Conservation (phyloP, 2,113 vertebrate species). For the Phasianus colchicus region DNA sequence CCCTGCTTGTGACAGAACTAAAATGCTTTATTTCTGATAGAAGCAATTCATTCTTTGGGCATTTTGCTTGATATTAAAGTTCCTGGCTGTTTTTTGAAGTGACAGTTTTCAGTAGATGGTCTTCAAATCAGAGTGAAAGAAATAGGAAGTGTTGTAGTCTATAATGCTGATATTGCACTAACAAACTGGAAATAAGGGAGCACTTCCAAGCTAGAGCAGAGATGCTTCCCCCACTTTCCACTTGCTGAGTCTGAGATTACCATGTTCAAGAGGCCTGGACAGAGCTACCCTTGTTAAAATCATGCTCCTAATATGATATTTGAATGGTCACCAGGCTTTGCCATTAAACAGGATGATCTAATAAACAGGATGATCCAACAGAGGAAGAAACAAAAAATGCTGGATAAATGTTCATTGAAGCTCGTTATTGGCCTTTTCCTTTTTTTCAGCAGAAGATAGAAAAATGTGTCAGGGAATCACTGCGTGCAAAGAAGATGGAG, state of each 20-base stretch:
- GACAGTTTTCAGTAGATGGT: constrained; percentile 55
- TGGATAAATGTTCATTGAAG: background rate
- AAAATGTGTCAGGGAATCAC: background rate
- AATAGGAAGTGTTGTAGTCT: constrained; percentile 5
- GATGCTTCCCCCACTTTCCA: background rate
- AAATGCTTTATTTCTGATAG: constrained; percentile 80
- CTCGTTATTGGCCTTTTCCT: background rate
- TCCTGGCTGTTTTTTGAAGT: constrained; percentile 74
- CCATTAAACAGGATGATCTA: background rate
- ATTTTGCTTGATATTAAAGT: constrained; percentile 73
- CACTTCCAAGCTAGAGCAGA: background rate
- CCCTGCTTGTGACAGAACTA: constrained; percentile 76
- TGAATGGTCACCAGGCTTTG: background rate
- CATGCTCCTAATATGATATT: background rate
- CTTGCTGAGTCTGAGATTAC: background rate
- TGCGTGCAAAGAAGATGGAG: background rate
- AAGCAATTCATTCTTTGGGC: constrained; percentile 77
- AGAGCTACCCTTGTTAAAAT: constrained; percentile 21
- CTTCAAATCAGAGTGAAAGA: constrained; percentile 71
- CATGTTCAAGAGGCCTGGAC: background rate
- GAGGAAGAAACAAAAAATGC: background rate
- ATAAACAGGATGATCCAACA: background rate
- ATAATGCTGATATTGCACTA: constrained; percentile 59
- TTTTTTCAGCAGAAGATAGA: background rate
- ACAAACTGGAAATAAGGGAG: constrained; percentile 36